Evolutionary conservation across 2,797 vertebrate genomes (phyloP).

Genomic region (Podarcis siculus): DNA sequence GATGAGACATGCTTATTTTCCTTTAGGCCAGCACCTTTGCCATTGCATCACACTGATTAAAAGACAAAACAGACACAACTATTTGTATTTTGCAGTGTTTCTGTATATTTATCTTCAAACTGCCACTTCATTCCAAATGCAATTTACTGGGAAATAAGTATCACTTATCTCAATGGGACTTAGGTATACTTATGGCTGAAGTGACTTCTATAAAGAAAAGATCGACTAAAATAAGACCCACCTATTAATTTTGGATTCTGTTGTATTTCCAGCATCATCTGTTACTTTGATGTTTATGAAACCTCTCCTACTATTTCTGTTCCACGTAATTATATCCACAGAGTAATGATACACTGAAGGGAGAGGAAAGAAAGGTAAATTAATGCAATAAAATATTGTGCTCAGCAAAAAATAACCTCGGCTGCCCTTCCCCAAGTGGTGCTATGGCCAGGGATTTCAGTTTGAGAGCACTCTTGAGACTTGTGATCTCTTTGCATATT

Average conservation of each 20-base stretch:
- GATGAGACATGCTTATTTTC: background rate
- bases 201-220: background rate
- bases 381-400: constrained; percentile 13
- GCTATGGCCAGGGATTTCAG: background rate
- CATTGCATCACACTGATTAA: background rate
- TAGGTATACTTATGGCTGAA: background rate
- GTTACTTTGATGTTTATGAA: constrained; percentile 76
- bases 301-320: constrained; percentile 69
- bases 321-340: constrained; percentile 74
- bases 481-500: background rate
- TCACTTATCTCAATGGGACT: background rate
- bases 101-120: background rate
- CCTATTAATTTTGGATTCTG: constrained; percentile 69
- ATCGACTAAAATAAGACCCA: constrained; percentile 58
- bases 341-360: constrained; percentile 78
- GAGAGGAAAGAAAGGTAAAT: constrained; percentile 28
- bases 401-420: constrained; percentile 6
- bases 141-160: background rate
- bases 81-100: background rate
- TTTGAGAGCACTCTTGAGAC: background rate
- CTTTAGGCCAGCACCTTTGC: background rate
- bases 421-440: background rate
- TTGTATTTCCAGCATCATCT: constrained; percentile 63
- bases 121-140: background rate
- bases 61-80: background rate